Evolutionary conservation across 2,888 invertebrate species (phyloP), one percentile per base, ranked within the genome.

Genomic region (Glyphotaelius pellucidus): DNA sequence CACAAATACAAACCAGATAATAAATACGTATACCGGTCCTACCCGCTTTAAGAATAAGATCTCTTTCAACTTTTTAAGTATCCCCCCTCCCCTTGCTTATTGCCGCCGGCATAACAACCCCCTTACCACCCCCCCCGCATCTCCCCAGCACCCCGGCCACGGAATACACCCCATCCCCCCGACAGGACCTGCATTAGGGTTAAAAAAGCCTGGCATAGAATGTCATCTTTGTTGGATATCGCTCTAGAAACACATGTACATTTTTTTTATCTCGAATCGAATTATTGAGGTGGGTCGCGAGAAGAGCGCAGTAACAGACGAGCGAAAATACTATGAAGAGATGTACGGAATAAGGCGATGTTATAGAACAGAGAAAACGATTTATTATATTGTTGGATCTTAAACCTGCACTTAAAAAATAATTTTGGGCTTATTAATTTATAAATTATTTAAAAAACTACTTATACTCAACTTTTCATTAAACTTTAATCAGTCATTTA

Each of bases 61-160:
- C 92, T 93, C 90, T 93, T 93, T 93, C 90, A 93, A 93, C 89
- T 92, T 93, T 92, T 93, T 92, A 93, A 93, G 93, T 92, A 92
- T 91, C 92, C 90, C 52, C 90, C 83, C 35, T 89, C 83, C 80
- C 79, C 81, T 52, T 91, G 91, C 90, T 90, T 90, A 90, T 91
- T 91, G 92, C 91, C 91, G 86, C 47, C 84, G 92, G 92, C 91
- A 90, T 88, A 91, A 83, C 90, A 83, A 83, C 90, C 92, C 91
- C 85, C 85, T 19, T 25, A 25, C 67, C 85, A 85, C 90, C 90
- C 32, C 79, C 15, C 25, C 90, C 85, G 15, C 25, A 25, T 67
- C 85, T 79, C 90, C 90, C 79, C 19, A 42, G 31, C 67, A 31
- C 35, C 67, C 35, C 25, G 31, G 32, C 25, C 32, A 25, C 35